phyloP scores from a whole-genome alignment of 2,113 vertebrate genomes.

The Dipodomys merriami region DNA sequence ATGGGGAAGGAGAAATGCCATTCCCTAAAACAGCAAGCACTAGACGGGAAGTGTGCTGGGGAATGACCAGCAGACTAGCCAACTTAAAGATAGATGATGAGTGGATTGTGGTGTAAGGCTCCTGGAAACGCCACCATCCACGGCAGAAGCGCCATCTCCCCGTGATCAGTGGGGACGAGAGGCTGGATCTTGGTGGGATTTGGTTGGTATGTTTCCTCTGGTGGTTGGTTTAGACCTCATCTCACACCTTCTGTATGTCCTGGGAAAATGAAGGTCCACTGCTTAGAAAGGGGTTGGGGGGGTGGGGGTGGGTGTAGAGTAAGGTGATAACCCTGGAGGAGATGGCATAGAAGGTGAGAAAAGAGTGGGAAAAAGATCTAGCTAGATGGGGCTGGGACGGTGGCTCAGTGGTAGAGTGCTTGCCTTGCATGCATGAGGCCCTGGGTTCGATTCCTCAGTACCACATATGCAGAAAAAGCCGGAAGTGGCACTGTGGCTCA shows the following conservation, averaged over 20 bases:
- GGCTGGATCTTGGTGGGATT: rapidly evolving
- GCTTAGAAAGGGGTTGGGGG: not conserved
- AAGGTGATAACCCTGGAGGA: not conserved
- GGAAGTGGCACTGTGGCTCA: too few relatives aligned
- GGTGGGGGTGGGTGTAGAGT: rapidly evolving
- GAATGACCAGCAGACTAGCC: not conserved
- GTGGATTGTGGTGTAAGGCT: too few relatives aligned
- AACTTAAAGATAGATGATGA: not conserved
- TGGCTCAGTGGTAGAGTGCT: too few relatives aligned
- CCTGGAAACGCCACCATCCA: not conserved
- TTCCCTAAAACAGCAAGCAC: not conserved
- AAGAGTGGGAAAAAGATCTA: too few relatives aligned
- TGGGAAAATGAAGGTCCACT: not conserved
- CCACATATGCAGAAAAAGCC: too few relatives aligned
- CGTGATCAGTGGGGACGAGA: not conserved
- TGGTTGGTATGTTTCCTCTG: not conserved
- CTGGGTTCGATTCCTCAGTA: too few relatives aligned
- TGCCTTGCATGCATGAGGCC: too few relatives aligned
- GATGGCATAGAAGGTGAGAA: not conserved
- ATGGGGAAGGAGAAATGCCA: not conserved
- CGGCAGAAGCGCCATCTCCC: not conserved
- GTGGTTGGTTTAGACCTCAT: not conserved
- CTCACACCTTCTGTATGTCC: not conserved
- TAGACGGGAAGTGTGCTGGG: not conserved
- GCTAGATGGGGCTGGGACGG: not conserved